These are phyloP conservation scores for Eolophus roseicapilla DNA, from an alignment of 2,113 vertebrate genomes.

Conservation along the genomic window DNA sequence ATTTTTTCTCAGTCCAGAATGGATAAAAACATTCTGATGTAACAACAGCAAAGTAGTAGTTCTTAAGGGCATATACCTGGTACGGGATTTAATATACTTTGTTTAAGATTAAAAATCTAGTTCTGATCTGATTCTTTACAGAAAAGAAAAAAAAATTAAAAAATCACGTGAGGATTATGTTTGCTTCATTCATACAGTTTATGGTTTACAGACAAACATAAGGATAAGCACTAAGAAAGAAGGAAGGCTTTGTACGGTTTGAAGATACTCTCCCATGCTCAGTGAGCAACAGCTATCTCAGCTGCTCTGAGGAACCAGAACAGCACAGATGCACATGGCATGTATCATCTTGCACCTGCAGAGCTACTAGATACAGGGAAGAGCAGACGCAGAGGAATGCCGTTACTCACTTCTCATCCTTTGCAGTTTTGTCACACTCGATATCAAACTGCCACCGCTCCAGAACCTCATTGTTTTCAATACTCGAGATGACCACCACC, in stretches of 20 bases:
- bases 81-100: not conserved
- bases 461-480: slow-evolving; percentile 88
- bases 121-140: not conserved
- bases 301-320: not conserved
- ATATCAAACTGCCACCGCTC: slow-evolving; percentile 98
- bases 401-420: slow-evolving; percentile 77
- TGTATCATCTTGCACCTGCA: not conserved
- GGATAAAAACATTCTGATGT: not conserved
- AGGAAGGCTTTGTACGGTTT: not conserved
- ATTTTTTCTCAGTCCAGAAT: not conserved
- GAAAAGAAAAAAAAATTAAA: not conserved
- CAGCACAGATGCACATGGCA: rapidly evolving
- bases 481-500: slow-evolving; percentile 91
- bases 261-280: not conserved
- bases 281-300: rapidly evolving
- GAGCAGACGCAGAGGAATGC: rapidly evolving
- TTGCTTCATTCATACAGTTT: not conserved
- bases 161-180: not conserved
- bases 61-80: rapidly evolving
- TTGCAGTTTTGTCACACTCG: slow-evolving; percentile 90
- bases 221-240: not conserved
- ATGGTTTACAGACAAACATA: not conserved
- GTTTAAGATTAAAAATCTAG: not conserved
- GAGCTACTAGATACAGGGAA: rapidly evolving
- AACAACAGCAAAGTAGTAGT: not conserved